phyloP scores from a whole-genome alignment of 2,113 vertebrate species.

The Dipodomys stephensi region DNA sequence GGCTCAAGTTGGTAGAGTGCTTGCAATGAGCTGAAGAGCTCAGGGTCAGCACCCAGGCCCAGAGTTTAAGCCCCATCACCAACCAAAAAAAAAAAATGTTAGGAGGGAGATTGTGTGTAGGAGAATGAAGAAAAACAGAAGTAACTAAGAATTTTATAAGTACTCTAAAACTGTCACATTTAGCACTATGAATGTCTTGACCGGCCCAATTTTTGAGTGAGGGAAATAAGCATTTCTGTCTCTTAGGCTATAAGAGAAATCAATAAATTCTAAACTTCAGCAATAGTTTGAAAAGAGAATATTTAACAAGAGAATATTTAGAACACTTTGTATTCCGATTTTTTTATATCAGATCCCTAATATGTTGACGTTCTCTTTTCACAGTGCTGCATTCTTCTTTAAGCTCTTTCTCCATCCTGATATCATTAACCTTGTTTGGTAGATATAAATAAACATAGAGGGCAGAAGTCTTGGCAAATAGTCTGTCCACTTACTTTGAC shows the following conservation, averaged over 20 bases:
- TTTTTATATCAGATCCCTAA: neutral
- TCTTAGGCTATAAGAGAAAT: neutral
- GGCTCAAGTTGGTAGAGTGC: too few species aligned
- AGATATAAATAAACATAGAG: slow-evolving; percentile 65
- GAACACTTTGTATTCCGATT: slow-evolving; percentile 13
- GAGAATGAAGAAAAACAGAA: neutral
- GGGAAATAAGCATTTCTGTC: slow-evolving; percentile 7
- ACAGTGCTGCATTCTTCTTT: slow-evolving; percentile 33
- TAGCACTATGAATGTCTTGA: neutral
- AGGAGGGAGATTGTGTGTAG: neutral
- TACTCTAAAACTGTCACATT: neutral
- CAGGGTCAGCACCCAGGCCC: too few species aligned
- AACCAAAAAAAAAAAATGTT: too few species aligned
- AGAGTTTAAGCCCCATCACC: too few species aligned
- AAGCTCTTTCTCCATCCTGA: neutral
- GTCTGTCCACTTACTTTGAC: slow-evolving; percentile 50
- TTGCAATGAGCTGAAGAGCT: too few species aligned
- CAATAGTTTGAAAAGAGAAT: too few species aligned
- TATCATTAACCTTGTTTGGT: slow-evolving; percentile 73
- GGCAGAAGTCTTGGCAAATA: slow-evolving; percentile 58
- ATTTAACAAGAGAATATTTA: neutral
- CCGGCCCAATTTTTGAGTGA: slow-evolving; percentile 17
- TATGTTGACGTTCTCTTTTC: slow-evolving; percentile 39
- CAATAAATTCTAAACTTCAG: neutral
- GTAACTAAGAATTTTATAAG: slow-evolving; percentile 8